phyloP scores from a whole-genome alignment of 2,797 vertebrate species.

The Scolopax rusticola region DNA sequence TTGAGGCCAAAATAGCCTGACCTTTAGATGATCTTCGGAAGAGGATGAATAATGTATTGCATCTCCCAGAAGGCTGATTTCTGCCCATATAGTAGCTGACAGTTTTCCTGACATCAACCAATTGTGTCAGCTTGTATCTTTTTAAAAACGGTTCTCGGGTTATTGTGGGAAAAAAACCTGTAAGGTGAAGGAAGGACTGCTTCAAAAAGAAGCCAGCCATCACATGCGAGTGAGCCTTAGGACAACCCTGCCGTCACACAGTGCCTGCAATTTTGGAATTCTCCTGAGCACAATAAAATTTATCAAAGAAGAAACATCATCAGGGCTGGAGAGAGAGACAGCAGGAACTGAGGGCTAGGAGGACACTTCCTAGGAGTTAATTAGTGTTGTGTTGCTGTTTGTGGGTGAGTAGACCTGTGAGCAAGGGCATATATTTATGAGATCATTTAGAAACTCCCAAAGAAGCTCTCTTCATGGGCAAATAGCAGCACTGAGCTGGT shows the following conservation, averaged over 20 bases:
- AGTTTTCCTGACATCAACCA: conserved; percentile 14
- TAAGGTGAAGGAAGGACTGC: rapidly evolving
- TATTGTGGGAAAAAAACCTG: not conserved
- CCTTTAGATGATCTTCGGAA: conserved; percentile 38
- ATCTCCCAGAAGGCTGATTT: conserved; percentile 42
- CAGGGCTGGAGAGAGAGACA: not conserved
- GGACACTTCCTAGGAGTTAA: not conserved
- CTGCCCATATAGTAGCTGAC: conserved; percentile 2
- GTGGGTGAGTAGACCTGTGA: not conserved
- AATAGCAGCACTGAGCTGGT: not conserved
- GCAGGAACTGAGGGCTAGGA: not conserved
- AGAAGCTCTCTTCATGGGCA: not conserved
- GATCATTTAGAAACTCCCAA: not conserved
- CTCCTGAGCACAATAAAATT: not conserved
- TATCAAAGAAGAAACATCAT: not conserved
- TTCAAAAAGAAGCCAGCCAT: not conserved
- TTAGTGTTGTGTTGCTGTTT: rapidly evolving
- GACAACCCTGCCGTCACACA: not conserved
- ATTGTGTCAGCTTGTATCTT: not conserved
- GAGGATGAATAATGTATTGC: conserved; percentile 58
- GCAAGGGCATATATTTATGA: not conserved
- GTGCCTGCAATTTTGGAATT: not conserved
- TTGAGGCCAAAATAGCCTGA: conserved; percentile 56
- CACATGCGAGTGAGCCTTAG: not conserved
- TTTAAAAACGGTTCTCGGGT: not conserved